A percentile compares a stretch with the other conserved stretches of the same genome.
These are phyloP conservation scores for Andrena haemorrhoa DNA, from an alignment of 2,888 invertebrate species.

Conservation along the genomic window DNA sequence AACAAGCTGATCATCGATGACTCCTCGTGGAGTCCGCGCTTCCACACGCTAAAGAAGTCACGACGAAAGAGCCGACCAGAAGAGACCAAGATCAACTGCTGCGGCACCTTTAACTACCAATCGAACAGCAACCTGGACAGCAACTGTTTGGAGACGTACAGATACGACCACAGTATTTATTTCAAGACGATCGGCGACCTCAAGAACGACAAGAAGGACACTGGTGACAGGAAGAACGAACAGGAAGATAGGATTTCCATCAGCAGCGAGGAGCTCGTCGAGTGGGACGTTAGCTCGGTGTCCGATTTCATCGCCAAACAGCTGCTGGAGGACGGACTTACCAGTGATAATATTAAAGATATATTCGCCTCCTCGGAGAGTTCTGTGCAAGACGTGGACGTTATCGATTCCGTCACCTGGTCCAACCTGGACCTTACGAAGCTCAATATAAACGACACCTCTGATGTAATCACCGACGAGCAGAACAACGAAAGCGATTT, in stretches of 20 bases:
- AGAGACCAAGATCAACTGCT: slow-evolving; percentile 79
- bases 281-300: slow-evolving; percentile 59
- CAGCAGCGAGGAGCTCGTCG: slow-evolving; percentile 68
- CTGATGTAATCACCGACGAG: neutral
- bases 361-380: slow-evolving; percentile 15
- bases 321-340: slow-evolving; percentile 1
- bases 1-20: slow-evolving; percentile 73
- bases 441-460: slow-evolving; percentile 57
- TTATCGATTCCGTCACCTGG: slow-evolving; percentile 52
- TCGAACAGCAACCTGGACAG: slow-evolving; percentile 80
- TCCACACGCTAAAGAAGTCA: slow-evolving; percentile 68
- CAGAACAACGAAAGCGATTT: neutral
- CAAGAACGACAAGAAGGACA: slow-evolving; percentile 68
- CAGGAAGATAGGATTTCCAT: slow-evolving; percentile 56
- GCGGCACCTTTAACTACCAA: slow-evolving; percentile 78
- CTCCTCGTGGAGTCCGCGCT: slow-evolving; percentile 68
- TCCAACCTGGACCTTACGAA: slow-evolving; percentile 72
- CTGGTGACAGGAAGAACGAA: slow-evolving; percentile 16
- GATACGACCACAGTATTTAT: slow-evolving; percentile 83
- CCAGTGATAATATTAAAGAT: slow-evolving; percentile 16
- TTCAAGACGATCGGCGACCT: slow-evolving; percentile 83
- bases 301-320: slow-evolving; percentile 42
- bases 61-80: slow-evolving; percentile 68
- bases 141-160: slow-evolving; percentile 80
- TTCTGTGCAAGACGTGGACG: neutral